Evolutionary conservation across 2,113 vertebrate genomes (phyloP), one percentile per base, ranked within the genome.

Genomic region (Amblyopsis rosae): DNA sequence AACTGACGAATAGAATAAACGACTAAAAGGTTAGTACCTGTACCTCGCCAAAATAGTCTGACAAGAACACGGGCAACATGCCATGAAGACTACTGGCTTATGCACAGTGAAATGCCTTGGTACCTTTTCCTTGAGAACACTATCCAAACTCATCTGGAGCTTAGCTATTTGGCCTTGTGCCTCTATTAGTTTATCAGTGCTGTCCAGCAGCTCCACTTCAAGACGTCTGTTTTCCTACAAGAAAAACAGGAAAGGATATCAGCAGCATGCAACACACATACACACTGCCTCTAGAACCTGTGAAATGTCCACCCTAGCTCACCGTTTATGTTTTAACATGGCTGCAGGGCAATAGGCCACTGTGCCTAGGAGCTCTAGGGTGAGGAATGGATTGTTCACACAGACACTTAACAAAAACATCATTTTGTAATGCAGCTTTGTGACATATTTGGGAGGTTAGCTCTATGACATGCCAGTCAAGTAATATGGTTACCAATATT

Each of bases 81-180:
- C 2, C 12, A 9, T 33, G 12, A 12, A 26, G 12, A 72, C 2
- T 56, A 32, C 63, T 45, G 13, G 50, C 1, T 32, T 6, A 59
- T 54, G 69, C 11, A 49, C 55, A 15, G 15, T n/a, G 19, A 11
- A 16, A 69, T 10, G 7, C 64, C 3, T 16, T 3, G 2, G 4
- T 88, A 98, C 98, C 94, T 95, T 96, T 82, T 98, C 96, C 70
- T 94, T 93, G 69, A 96, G 89, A 65, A 97, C 76, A 0, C 89
- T 96, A 57, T 97, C 96, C 91, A 98, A 81, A 89, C 90, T 94
- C 47, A 79, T 92, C 85, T 98, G 96, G 48, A 98, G 91, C 86
- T 96, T 96, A 62, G 75, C 87, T 13, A 95, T 88, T 77, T 96
- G 86, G 9, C 63, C 91, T 75, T 97, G 93, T 9, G 90, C 92